phyloP scores from a whole-genome alignment of 2,113 vertebrate genomes.

The Zapus hudsonius region DNA sequence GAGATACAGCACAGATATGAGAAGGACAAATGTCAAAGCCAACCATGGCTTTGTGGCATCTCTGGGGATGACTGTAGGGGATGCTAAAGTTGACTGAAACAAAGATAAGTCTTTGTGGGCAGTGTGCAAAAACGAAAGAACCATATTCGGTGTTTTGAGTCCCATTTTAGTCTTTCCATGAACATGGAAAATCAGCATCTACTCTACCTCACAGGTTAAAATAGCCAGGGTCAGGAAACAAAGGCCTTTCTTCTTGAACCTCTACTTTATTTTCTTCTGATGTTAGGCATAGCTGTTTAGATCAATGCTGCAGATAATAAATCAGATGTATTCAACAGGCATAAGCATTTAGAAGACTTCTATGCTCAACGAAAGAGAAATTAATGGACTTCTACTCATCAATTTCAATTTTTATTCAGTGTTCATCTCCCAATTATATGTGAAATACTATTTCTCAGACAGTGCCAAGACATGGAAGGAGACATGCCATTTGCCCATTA shows the following conservation, averaged over 20 bases:
- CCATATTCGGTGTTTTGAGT: no score
- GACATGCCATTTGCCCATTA: not conserved
- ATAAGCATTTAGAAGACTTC: not conserved
- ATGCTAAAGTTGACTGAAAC: conserved; percentile 30
- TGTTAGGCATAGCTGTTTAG: conserved; percentile 42
- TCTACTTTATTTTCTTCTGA: not conserved
- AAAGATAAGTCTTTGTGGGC: conserved; percentile 50
- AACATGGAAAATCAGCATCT: conserved; percentile 12
- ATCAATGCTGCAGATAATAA: conserved; percentile 45
- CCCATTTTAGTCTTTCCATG: conserved; percentile 56
- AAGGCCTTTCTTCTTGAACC: not conserved
- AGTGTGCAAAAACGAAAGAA: no score
- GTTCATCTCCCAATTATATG: conserved; percentile 34
- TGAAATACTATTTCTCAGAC: not conserved
- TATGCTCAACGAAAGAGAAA: conserved; percentile 47
- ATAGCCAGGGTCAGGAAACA: not conserved
- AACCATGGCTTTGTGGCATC: not conserved
- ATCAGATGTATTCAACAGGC: conserved; percentile 21
- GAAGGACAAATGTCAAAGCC: not conserved
- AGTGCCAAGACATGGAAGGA: not conserved
- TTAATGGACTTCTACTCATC: not conserved
- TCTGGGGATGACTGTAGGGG: not conserved
- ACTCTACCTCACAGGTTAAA: conserved; percentile 55
- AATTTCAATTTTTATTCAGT: conserved; percentile 10
- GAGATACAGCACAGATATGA: conserved; percentile 13